These are phyloP conservation scores for Acanthaster planci DNA, from an alignment of 35 echinoderm and acorn worm species.

Conservation along the genomic window DNA sequence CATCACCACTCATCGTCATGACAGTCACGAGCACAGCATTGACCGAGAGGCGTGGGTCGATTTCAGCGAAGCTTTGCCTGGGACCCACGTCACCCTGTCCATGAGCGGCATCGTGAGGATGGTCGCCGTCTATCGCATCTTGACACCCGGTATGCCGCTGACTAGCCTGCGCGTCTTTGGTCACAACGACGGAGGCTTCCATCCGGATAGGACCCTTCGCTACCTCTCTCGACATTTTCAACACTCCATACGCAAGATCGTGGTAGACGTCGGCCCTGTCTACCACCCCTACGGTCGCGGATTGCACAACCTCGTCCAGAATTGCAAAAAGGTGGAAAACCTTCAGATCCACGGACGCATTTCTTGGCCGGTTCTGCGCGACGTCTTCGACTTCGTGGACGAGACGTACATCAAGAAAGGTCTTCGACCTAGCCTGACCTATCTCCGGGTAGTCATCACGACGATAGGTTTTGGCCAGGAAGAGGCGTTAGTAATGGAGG, in stretches of 20 bases:
- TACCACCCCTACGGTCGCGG: conserved; percentile 66
- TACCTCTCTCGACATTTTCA: conserved; percentile 51
- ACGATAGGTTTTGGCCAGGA: conserved; percentile 38
- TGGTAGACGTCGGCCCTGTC: conserved; percentile 67
- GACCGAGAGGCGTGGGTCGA: conserved; percentile 49
- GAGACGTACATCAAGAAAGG: conserved; percentile 51
- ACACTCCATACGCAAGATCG: conserved; percentile 57
- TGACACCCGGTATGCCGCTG: conserved; percentile 63
- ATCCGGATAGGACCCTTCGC: conserved; percentile 65
- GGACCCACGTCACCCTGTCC: conserved; percentile 45
- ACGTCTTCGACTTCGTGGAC: conserved; percentile 73
- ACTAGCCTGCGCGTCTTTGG: conserved; percentile 51
- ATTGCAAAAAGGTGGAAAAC: conserved; percentile 38
- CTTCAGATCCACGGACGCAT: conserved; percentile 69
- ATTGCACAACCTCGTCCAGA: conserved; percentile 51
- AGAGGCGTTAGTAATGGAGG: conserved; percentile 72
- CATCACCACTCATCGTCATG: conserved; percentile 54
- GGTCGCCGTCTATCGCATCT: conserved; percentile 58
- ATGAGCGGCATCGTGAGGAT: conserved; percentile 60
- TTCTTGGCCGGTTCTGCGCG: conserved; percentile 60
- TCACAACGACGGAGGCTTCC: conserved; percentile 82
- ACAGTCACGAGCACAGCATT: conserved; percentile 55
- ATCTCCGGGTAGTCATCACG: conserved; percentile 52
- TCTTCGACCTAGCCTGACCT: conserved; percentile 39
- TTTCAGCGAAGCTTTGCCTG: conserved; percentile 45